Evolutionary conservation across 2,797 vertebrate genomes (phyloP).

Genomic region (Danio tinwini): DNA sequence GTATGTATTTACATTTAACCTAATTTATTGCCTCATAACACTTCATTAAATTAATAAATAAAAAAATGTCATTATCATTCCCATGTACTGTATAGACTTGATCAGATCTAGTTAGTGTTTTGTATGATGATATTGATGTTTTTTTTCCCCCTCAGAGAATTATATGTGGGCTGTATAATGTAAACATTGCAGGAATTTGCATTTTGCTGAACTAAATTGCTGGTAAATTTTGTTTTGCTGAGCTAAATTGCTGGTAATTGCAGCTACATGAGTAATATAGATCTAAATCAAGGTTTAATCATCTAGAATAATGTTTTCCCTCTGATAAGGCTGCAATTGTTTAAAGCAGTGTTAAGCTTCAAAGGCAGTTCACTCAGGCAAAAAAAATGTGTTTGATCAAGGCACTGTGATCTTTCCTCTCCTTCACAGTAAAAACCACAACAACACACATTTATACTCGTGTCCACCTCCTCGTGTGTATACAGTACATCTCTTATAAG

Average conservation of each 20-base stretch:
- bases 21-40: too few species aligned
- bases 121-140: constrained; percentile 34
- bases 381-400: constrained; percentile 64
- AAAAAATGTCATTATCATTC: too few species aligned
- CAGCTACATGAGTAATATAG: constrained; percentile 66
- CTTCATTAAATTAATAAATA: too few species aligned
- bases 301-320: constrained; percentile 72
- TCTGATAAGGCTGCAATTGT: constrained; percentile 62
- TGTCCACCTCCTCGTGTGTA: constrained; percentile 22
- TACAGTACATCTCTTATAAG: constrained; percentile 55
- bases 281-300: constrained; percentile 72
- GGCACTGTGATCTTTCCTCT: constrained; percentile 40
- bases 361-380: constrained; percentile 52
- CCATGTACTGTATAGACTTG: too few species aligned
- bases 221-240: constrained; percentile 58
- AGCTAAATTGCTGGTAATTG: constrained; percentile 67
- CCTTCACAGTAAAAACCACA: constrained; percentile 1
- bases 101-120: neutral
- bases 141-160: neutral
- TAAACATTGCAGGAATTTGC: constrained; percentile 56
- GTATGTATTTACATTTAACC: too few species aligned
- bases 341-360: constrained; percentile 59
- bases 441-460: constrained; percentile 32
- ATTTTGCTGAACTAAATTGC: constrained; percentile 48
- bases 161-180: constrained; percentile 39